These are phyloP conservation scores for Harpegnathos saltator DNA, from an alignment of 1,140 invertebrate genomes.

Conservation along the genomic window DNA sequence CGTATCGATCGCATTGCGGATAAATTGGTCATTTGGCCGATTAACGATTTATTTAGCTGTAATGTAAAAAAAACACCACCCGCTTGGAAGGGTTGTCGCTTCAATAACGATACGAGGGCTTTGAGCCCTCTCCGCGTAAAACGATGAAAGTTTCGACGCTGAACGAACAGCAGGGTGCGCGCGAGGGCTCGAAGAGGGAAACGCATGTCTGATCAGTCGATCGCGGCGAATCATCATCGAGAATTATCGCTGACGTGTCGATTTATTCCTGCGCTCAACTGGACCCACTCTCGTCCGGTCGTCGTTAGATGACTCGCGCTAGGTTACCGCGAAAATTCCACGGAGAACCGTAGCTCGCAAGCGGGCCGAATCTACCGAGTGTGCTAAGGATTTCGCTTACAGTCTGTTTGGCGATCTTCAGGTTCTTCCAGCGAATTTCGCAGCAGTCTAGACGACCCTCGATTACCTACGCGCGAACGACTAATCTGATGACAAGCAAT, in stretches of 20 bases:
- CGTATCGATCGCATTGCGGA: conserved; percentile 30
- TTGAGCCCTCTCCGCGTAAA: background rate
- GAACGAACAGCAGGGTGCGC: background rate
- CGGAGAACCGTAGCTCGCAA: background rate
- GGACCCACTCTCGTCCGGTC: conserved; percentile 17
- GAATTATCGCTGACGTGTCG: conserved; percentile 23
- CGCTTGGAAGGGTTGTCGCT: background rate
- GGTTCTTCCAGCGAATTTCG: background rate
- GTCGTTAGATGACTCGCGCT: conserved; percentile 22
- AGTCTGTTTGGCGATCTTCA: background rate
- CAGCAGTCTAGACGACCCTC: background rate
- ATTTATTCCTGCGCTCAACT: conserved; percentile 28
- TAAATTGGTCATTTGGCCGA: conserved; percentile 35
- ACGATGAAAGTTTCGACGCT: background rate
- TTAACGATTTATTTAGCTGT: conserved; percentile 14
- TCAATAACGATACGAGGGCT: conserved; percentile 11
- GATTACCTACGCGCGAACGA: conserved; percentile 38
- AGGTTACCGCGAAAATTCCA: conserved; percentile 20
- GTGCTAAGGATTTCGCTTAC: background rate
- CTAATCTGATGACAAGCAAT: conserved; percentile 40
- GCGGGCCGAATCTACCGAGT: background rate
- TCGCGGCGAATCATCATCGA: background rate
- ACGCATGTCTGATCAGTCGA: background rate
- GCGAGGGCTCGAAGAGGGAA: background rate
- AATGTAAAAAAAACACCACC: background rate